These are phyloP conservation scores for Plectropomus leopardus DNA, from an alignment of 2,113 vertebrate genomes.

Conservation along the genomic window DNA sequence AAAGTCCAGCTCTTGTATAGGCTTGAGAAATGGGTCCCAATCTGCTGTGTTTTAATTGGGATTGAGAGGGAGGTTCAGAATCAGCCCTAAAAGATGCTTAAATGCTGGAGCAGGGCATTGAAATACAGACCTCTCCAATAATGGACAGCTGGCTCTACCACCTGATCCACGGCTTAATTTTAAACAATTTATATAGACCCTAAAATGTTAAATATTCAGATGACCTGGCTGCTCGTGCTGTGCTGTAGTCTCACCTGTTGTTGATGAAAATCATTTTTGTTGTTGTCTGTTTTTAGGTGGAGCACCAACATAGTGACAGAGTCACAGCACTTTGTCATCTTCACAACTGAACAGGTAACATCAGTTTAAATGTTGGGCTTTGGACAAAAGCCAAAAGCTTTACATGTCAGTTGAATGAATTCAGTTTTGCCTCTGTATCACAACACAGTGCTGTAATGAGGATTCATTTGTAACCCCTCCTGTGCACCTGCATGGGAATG, in stretches of 20 bases:
- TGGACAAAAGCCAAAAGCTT: not conserved
- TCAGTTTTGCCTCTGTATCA: not conserved
- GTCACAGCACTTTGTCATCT: conserved; percentile 87
- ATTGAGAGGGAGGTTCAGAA: not conserved
- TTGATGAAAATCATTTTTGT: not conserved
- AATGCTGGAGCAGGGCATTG: no score
- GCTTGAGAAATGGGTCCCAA: no score
- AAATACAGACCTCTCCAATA: no score
- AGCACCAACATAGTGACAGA: conserved; percentile 84
- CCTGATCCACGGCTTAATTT: no score
- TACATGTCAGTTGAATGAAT: not conserved
- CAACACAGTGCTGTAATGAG: not conserved
- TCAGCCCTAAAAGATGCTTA: no score
- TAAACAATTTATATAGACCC: not conserved
- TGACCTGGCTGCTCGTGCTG: not conserved
- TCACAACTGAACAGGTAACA: conserved; percentile 90
- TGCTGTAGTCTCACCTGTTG: not conserved
- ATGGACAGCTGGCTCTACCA: no score
- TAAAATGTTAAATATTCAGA: not conserved
- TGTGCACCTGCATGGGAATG: not conserved
- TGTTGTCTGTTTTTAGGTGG: conserved; percentile 86
- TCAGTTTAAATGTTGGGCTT: not conserved
- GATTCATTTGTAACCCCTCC: no score
- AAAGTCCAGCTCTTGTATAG: no score
- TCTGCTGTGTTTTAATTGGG: no score